phyloP scores from a whole-genome alignment of 2,888 invertebrate genomes.

The Thera britannica region DNA sequence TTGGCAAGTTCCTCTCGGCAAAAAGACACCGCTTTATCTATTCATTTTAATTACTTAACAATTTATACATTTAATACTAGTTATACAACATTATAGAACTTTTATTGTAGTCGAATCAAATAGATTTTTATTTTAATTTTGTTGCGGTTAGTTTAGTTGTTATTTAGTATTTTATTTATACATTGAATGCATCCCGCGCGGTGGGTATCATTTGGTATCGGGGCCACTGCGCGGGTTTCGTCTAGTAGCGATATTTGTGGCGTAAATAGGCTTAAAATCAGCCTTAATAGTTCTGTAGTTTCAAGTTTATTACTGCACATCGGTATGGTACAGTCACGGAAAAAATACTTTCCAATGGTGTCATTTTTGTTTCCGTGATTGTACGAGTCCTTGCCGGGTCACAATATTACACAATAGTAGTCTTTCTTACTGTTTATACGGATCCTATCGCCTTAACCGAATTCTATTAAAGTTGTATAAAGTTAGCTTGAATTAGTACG shows the following conservation, averaged over 20 bases:
- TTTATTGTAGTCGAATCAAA: conserved; percentile 72
- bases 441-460: conserved; percentile 69
- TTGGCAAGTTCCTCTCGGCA: conserved; percentile 20
- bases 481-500: conserved; percentile 51
- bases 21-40: conserved; percentile 43
- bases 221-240: conserved; percentile 4
- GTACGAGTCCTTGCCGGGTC: conserved; percentile 16
- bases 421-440: conserved; percentile 47
- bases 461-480: conserved; percentile 59
- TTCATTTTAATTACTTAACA: conserved; percentile 57
- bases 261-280: conserved; percentile 33
- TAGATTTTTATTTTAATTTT: conserved; percentile 60
- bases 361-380: conserved; percentile 7
- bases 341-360: neutral
- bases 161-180: conserved; percentile 82
- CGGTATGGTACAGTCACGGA: conserved; percentile 19
- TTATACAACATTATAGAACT: conserved; percentile 61
- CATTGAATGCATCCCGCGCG: conserved; percentile 50
- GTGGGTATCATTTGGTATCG: neutral
- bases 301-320: conserved; percentile 21
- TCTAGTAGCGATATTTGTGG: conserved; percentile 25
- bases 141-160: conserved; percentile 80
- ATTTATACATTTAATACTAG: conserved; percentile 57
- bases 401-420: conserved; percentile 23
- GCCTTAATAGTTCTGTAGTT: conserved; percentile 36